A percentile compares a stretch with the other conserved stretches of the same genome.
Evolutionary conservation across 2,113 vertebrate genomes (phyloP).

Genomic region (Saiga tatarica): DNA sequence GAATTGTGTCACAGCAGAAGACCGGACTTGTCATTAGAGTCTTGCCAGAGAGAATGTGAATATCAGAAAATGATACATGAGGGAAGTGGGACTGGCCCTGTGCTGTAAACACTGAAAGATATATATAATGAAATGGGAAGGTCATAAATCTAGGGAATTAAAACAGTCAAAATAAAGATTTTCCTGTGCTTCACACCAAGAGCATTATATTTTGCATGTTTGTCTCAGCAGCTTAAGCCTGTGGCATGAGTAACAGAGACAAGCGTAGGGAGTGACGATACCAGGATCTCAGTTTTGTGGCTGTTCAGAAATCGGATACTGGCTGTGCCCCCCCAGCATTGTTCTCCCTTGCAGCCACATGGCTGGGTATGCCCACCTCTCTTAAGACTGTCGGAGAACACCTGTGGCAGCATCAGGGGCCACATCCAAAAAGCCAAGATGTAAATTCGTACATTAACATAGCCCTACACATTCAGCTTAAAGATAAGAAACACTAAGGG

Average conservation of each 20-base stretch:
- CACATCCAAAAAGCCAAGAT: constrained; percentile 50
- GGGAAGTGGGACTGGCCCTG: neutral
- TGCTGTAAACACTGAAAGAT: neutral
- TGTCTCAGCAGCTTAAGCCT: neutral
- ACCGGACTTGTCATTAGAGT: constrained; percentile 56
- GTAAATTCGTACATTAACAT: constrained; percentile 40
- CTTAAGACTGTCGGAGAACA: neutral
- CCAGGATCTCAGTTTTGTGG: neutral
- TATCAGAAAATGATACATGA: constrained; percentile 48
- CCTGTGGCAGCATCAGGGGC: neutral
- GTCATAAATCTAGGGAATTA: neutral
- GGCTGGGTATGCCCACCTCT: neutral
- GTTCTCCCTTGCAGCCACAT: neutral
- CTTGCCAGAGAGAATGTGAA: constrained; percentile 29
- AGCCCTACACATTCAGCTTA: constrained; percentile 27
- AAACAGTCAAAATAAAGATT: neutral
- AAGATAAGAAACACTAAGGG: constrained; percentile 54
- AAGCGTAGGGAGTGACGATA: neutral
- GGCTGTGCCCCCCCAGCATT: neutral
- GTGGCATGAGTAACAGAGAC: neutral
- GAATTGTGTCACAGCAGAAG: constrained; percentile 61
- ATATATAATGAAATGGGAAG: neutral
- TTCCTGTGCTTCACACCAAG: neutral
- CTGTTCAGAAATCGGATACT: neutral
- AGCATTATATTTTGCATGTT: neutral